Percentiles rank a stretch among this genome's conserved stretches.
These are phyloP conservation scores for Oncorhynchus clarkii DNA, from an alignment of 2,113 vertebrate genomes.

Conservation along the genomic window DNA sequence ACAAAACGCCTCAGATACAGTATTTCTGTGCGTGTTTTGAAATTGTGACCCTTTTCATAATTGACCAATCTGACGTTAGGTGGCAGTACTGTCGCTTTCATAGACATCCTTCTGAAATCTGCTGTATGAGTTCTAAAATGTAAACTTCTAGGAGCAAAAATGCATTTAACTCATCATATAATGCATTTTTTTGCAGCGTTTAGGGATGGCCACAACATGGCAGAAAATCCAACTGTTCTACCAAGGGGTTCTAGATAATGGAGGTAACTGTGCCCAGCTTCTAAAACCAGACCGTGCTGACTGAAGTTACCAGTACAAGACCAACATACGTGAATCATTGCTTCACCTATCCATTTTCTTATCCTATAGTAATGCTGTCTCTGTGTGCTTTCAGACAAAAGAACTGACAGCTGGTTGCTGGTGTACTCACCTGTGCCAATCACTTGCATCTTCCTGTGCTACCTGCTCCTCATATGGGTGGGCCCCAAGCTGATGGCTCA, in stretches of 20 bases:
- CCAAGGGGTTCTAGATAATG: conserved; percentile 63
- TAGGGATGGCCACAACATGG: conserved; percentile 50
- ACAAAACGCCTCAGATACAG: too few species aligned
- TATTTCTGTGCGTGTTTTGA: not conserved
- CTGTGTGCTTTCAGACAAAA: conserved; percentile 60
- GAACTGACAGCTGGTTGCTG: conserved; percentile 65
- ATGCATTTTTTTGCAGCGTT: conserved; percentile 23
- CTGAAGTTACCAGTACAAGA: not conserved
- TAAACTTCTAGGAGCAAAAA: not conserved
- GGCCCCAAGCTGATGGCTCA: conserved; percentile 46
- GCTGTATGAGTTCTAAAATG: not conserved
- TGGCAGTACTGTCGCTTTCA: conserved; percentile 47
- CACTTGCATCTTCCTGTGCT: conserved; percentile 57
- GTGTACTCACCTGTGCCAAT: conserved; percentile 61
- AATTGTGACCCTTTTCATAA: not conserved
- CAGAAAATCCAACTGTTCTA: conserved; percentile 63
- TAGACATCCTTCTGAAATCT: not conserved
- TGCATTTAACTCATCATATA: not conserved
- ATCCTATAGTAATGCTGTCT: conserved; percentile 3
- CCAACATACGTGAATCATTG: not conserved
- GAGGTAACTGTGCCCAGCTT: conserved; percentile 58
- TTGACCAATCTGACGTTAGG: conserved; percentile 43
- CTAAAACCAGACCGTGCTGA: not conserved
- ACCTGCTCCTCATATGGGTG: conserved; percentile 54
- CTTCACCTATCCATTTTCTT: not conserved